Conservation (phyloP, 2,113 vertebrate species). For the Mustelus asterias region DNA sequence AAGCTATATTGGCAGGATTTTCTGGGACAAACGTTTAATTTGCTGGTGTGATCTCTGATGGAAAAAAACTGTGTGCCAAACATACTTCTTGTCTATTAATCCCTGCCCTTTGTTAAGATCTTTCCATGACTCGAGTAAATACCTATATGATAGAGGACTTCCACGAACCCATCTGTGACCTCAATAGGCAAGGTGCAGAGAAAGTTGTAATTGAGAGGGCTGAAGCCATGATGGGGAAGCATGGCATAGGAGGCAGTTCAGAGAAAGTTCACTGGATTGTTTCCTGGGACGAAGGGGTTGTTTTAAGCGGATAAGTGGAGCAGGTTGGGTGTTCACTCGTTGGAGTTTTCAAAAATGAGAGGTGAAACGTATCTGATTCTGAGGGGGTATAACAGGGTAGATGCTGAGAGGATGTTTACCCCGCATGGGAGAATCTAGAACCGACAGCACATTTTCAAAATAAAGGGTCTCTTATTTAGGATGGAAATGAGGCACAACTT, state of each 20-base stretch:
- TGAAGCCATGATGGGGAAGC: no score
- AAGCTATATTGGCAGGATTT: neutral
- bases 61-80: no score
- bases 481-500: neutral
- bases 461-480: neutral
- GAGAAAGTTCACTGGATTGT: no score
- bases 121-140: neutral
- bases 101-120: neutral
- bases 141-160: neutral
- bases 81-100: no score
- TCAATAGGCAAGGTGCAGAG: no score
- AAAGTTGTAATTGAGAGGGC: no score
- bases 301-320: no score
- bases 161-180: neutral
- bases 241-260: no score
- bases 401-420: neutral
- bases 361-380: neutral
- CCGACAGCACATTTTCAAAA: neutral
- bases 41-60: no score
- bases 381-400: neutral
- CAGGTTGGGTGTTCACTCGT: neutral
- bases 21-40: no score
- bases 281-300: no score
- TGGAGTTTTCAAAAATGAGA: neutral
- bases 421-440: neutral